A percentile compares a stretch with the other conserved stretches of the same genome.
Evolutionary conservation across 1,140 invertebrate genomes (phyloP).

Genomic region (Drosophila mauritiana): DNA sequence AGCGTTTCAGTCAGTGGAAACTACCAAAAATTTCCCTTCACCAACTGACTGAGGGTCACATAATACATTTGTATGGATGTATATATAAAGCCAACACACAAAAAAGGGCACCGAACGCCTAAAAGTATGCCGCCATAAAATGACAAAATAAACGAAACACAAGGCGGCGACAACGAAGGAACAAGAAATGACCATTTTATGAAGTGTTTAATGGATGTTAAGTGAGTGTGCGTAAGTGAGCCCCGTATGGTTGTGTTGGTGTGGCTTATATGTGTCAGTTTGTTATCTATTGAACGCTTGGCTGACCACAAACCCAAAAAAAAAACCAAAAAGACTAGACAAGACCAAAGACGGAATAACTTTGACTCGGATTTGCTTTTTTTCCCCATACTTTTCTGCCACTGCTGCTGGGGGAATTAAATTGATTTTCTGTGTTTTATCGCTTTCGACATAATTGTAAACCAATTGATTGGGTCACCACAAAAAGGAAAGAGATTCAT

Average conservation of each 20-base stretch:
- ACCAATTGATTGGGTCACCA: conserved; percentile 37
- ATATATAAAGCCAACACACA: not conserved
- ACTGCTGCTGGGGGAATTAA: conserved; percentile 41
- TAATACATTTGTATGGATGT: not conserved
- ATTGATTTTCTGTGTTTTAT: conserved; percentile 64
- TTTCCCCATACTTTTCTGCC: not conserved
- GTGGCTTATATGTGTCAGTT: conserved; percentile 27
- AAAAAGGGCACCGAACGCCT: conserved; percentile 30
- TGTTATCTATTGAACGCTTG: conserved; percentile 76
- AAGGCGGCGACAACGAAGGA: conserved; percentile 20
- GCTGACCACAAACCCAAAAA: conserved; percentile 50
- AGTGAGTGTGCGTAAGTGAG: conserved; percentile 52
- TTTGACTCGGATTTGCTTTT: conserved; percentile 32
- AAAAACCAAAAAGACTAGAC: conserved; percentile 20
- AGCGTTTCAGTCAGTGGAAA: conserved; percentile 23
- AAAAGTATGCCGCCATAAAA: conserved; percentile 71
- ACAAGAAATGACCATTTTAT: conserved; percentile 80
- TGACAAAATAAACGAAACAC: conserved; percentile 66
- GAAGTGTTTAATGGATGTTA: conserved; percentile 82
- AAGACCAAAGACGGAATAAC: conserved; percentile 11
- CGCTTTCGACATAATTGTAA: conserved; percentile 59
- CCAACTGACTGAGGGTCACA: conserved; percentile 6
- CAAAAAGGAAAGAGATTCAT: conserved; percentile 29
- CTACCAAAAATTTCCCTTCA: conserved; percentile 43
- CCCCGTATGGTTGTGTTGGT: conserved; percentile 5